Evolutionary conservation across 2,888 invertebrate genomes (phyloP).

Genomic region (Hypsopygia costalis): DNA sequence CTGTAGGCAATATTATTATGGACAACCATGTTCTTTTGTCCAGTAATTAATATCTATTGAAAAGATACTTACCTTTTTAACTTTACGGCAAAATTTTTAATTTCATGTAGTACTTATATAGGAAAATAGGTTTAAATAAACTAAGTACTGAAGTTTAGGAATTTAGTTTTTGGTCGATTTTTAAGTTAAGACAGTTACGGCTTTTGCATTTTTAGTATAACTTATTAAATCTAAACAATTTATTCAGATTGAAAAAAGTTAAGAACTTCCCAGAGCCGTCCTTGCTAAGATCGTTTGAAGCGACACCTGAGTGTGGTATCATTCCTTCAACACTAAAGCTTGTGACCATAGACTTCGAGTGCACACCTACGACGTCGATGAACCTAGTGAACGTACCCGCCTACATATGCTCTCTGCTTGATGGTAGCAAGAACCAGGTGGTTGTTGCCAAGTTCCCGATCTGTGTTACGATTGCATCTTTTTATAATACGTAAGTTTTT

Average conservation of each 20-base stretch:
- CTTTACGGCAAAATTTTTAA: too few relatives aligned
- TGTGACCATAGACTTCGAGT: conserved; percentile 53
- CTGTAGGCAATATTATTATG: too few relatives aligned
- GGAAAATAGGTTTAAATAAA: too few relatives aligned
- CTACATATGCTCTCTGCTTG: conserved; percentile 63
- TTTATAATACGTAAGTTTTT: conserved; percentile 72
- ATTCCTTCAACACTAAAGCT: conserved; percentile 48
- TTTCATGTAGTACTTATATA: too few relatives aligned
- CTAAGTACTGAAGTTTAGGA: too few relatives aligned
- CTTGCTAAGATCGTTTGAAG: conserved; percentile 55
- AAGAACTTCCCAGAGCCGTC: conserved; percentile 68
- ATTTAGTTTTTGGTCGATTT: too few relatives aligned
- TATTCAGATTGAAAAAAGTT: conserved; percentile 59
- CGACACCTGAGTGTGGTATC: conserved; percentile 50
- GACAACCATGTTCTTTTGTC: too few relatives aligned
- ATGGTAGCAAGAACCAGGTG: conserved; percentile 64
- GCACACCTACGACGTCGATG: conserved; percentile 63
- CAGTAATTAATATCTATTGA: too few relatives aligned
- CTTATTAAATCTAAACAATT: background rate
- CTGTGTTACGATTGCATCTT: conserved; percentile 63
- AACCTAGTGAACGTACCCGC: conserved; percentile 62
- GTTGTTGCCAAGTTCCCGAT: conserved; percentile 72
- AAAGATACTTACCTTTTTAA: too few relatives aligned
- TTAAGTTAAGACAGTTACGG: too few relatives aligned
- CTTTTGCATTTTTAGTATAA: too few relatives aligned